Evolutionary conservation across 2,113 vertebrate species (phyloP).

Genomic region (Rousettus leschenaultii): DNA sequence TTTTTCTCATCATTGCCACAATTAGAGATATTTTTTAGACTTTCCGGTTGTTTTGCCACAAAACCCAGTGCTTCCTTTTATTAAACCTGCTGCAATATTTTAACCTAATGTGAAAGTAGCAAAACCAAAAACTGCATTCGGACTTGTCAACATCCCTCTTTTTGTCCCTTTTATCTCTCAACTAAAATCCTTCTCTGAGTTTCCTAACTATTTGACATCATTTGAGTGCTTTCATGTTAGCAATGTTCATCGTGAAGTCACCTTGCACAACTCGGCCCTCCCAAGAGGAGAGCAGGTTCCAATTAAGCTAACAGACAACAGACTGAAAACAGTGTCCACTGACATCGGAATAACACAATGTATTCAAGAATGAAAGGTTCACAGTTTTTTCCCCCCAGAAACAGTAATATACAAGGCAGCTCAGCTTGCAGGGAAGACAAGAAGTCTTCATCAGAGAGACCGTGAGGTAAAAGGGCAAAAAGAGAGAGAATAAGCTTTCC

Average conservation of each 20-base stretch:
- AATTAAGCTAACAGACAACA: conserved; percentile 48
- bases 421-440: neutral
- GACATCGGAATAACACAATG: conserved; percentile 8
- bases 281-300: conserved; percentile 58
- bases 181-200: conserved; percentile 5
- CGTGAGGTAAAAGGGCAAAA: neutral
- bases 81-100: conserved; percentile 4
- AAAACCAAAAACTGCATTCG: conserved; percentile 39
- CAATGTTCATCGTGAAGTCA: conserved; percentile 16
- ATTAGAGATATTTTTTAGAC: neutral
- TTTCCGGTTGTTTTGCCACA: neutral
- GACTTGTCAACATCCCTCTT: conserved; percentile 30
- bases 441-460: neutral
- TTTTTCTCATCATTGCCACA: neutral
- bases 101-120: conserved; percentile 38
- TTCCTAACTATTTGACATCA: neutral
- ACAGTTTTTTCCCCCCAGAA: neutral
- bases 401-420: neutral
- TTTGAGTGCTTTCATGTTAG: conserved; percentile 26
- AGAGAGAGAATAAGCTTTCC: neutral
- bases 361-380: conserved; percentile 45
- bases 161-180: conserved; percentile 42
- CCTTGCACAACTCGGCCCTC: conserved; percentile 63
- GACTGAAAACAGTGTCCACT: conserved; percentile 47
- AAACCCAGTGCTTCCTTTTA: conserved; percentile 7